These are phyloP conservation scores for Eulacestoma nigropectus DNA, from an alignment of 2,113 vertebrate species.

Conservation along the genomic window DNA sequence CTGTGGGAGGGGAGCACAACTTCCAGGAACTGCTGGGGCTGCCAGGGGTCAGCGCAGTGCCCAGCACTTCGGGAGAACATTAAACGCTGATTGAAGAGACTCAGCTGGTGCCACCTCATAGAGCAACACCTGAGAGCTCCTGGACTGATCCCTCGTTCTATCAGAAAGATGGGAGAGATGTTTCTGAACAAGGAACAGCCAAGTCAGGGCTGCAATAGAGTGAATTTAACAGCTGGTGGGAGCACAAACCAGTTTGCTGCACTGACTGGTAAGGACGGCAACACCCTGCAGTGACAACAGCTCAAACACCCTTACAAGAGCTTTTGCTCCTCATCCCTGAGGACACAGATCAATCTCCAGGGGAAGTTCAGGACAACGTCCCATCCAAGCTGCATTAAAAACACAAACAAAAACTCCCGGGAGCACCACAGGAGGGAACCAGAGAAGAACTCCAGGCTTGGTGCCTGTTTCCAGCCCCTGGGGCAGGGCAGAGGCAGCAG, in stretches of 20 bases:
- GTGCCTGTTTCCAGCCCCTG: fast-evolving
- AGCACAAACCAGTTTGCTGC: neutral
- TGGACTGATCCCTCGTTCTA: neutral
- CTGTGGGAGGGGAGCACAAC: fast-evolving
- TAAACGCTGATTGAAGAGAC: fast-evolving
- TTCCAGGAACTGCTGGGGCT: neutral
- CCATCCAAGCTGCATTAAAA: neutral
- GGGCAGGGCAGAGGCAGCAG: neutral
- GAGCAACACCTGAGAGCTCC: neutral
- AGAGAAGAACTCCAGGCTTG: neutral
- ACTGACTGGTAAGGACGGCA: neutral
- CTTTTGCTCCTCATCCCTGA: neutral
- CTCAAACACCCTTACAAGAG: fast-evolving
- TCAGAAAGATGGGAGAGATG: neutral
- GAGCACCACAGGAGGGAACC: neutral
- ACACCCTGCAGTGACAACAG: neutral
- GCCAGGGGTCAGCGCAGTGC: neutral
- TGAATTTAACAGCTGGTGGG: neutral
- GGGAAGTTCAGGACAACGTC: neutral
- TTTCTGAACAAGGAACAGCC: neutral
- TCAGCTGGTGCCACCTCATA: neutral
- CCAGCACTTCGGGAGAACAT: neutral
- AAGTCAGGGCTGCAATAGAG: neutral
- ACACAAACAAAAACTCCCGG: neutral
- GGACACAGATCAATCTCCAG: neutral